phyloP scores from a whole-genome alignment of 2,888 invertebrate genomes.

The Drosophila meridiana region DNA sequence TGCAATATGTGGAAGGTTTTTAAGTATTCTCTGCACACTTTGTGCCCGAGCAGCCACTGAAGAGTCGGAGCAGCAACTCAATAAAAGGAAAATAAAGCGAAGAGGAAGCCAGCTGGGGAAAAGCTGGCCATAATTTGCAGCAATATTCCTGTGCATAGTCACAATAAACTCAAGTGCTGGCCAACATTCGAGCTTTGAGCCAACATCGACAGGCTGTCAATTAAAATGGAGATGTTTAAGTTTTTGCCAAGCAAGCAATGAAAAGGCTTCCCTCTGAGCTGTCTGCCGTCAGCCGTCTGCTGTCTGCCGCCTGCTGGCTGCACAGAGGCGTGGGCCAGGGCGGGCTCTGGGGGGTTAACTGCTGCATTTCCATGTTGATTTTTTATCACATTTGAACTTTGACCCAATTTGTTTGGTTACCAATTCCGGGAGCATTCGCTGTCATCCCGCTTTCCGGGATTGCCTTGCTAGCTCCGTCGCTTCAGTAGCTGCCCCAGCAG shows the following conservation, averaged over 20 bases:
- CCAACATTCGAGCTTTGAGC: conserved; percentile 49
- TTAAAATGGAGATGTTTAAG: conserved; percentile 79
- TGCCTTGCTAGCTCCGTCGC: conserved; percentile 47
- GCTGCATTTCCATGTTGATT: conserved; percentile 67
- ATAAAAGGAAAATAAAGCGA: background rate
- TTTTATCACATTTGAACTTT: conserved; percentile 82
- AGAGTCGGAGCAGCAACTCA: conserved; percentile 27
- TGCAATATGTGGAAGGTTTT: conserved; percentile 16
- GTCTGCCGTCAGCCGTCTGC: background rate
- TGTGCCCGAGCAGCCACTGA: conserved; percentile 6
- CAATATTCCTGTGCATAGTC: conserved; percentile 57
- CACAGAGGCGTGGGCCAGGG: background rate
- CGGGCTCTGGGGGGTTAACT: conserved; percentile 12
- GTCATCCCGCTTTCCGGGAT: conserved; percentile 43
- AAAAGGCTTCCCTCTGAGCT: conserved; percentile 40
- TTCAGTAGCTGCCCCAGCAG: conserved; percentile 44
- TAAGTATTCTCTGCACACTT: conserved; percentile 16
- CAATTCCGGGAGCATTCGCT: conserved; percentile 59
- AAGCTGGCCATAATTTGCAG: conserved; percentile 47
- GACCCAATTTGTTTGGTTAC: conserved; percentile 74
- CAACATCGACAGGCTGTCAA: conserved; percentile 76
- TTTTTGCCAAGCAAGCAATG: conserved; percentile 58
- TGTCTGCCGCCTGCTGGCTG: conserved; percentile 5
- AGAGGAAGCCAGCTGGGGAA: conserved; percentile 8
- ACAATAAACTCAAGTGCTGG: conserved; percentile 53